Base-by-base conservation (phyloP, 2,113 vertebrate genomes). In the Phyllopteryx taeniolatus region DNA sequence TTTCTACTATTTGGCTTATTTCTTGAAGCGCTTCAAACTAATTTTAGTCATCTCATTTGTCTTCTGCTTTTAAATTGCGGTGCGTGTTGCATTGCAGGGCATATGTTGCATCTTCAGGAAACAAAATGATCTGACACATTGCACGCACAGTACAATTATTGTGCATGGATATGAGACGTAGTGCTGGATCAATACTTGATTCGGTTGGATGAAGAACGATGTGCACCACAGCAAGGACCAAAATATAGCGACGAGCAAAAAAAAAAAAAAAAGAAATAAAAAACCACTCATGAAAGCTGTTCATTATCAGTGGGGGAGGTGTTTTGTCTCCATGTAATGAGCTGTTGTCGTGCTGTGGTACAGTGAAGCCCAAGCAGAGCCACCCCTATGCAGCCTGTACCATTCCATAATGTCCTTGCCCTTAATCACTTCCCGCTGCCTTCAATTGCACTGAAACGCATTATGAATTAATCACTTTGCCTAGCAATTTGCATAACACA, bases 391-490 rank as follows among this genome's bases (percentile, higher is more conserved):
- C 89, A 83, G 90, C 85, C 82, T 86, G 81, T 85, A 85, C 83
- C 70, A 82, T 89, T 89, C 85, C 72, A 89, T 89, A 90, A 90
- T 88, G 87, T 89, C 88, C 86, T 90, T 90, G 90, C 86, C 90
- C 87, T 92, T 89, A 88, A 89, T 92, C 90, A 88, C 81, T 91
- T 91, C 87, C 85, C 80, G 83, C 89, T 91, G 89, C 80, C 87
- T 90, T 90, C 91, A 91, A 86, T 91, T 88, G 87, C 84, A 81
- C 89, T 74, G 77, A 86, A 85, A 88, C 80, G 84, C 84, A 85
- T 92, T 92, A 87, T 89, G 84, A 92, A 93, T 93, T 90, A 92
- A 93, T 92, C 88, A 91, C 89, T 82, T 86, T 64, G 64, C 85
- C 87, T 83, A 44, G 63, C 72, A 86, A 90, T 92, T 90, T 91